A percentile compares a stretch with the other conserved stretches of the same genome.
Conservation (phyloP, 2,888 invertebrate species). For the Spicauda simplicius region DNA sequence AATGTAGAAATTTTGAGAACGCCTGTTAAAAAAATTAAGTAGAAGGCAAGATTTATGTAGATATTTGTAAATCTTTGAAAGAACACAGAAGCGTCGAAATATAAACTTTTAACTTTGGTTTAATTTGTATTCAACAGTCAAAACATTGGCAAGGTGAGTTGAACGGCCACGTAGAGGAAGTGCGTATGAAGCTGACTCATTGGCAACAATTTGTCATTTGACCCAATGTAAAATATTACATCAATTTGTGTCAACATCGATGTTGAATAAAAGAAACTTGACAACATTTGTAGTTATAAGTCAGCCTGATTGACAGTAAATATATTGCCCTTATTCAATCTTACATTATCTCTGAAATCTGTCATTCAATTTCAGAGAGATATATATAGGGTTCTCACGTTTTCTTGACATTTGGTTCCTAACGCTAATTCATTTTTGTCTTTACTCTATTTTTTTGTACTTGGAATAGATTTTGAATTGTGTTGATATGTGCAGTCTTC, state of each 20-base stretch:
- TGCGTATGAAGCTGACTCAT: conserved; percentile 12
- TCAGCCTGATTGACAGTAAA: neutral
- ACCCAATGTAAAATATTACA: conserved; percentile 22
- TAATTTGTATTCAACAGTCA: conserved; percentile 24
- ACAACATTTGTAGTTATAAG: neutral
- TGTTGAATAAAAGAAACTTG: neutral
- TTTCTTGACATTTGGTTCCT: neutral
- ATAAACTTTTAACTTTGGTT: neutral
- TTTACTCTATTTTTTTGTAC: no score
- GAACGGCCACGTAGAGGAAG: conserved; percentile 18
- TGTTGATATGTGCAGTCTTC: no score
- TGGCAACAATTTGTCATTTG: conserved; percentile 16
- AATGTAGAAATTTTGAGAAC: no score
- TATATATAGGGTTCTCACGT: neutral
- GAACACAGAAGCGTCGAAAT: no score
- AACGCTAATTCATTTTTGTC: no score
- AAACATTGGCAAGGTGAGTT: conserved; percentile 22
- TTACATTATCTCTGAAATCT: neutral
- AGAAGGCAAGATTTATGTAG: no score
- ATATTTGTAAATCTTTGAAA: no score
- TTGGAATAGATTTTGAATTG: no score
- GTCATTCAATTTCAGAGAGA: no score
- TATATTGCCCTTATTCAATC: neutral
- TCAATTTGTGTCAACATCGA: neutral
- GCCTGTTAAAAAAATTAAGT: no score